Base-by-base conservation (phyloP, 53 echinoderm and acorn worm genomes). In the Crossaster papposus region DNA sequence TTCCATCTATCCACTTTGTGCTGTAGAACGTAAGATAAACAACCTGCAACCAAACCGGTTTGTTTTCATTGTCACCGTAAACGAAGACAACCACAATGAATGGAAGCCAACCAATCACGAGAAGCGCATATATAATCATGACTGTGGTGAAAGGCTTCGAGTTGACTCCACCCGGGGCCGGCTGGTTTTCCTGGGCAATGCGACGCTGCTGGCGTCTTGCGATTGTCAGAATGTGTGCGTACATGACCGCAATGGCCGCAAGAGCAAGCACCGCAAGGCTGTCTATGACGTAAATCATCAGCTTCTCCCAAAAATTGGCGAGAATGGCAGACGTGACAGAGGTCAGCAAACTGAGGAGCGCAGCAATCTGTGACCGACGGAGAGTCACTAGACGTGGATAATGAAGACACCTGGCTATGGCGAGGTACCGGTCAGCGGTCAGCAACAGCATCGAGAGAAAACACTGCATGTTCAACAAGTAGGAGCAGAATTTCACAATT, bases 141-240 rank as follows among this genome's bases (percentile, higher is more conserved):
- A 80, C 80, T 50, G 54, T 80, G 30, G 58, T 80, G 58, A 80
- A 80, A 9, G 80, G 29, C 31, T 80, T 80, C 17, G 33, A 15
- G 26, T 30, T 58, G 55, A 58, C 30, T 17, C 58, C 22, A 14
- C 58, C 22, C 37, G 24, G 4, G 23, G 80, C 54, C 8, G 58
- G 54, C 22, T 31, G 54, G 80, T 80, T 80, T 31, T 54, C 80
- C 18, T 30, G 1, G 80, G 58, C 58, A 33, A 54, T 55, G 12
- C 80, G 54, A 1, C 80, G 17, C 51, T 54, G 30, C 30, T 80
- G 80, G 37, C 58, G 58, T 30, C 50, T 38, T 20, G 80, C 80
- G 54, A 80, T 80, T 30, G 10, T 50, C 80, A 80, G 58, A 32
- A 80, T 80, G 80, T 80, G 80, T 30, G 54, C 29, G 80, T 55